Conservation (phyloP, 2,797 vertebrate genomes). For the Gymnoscopelus microlampas region DNA sequence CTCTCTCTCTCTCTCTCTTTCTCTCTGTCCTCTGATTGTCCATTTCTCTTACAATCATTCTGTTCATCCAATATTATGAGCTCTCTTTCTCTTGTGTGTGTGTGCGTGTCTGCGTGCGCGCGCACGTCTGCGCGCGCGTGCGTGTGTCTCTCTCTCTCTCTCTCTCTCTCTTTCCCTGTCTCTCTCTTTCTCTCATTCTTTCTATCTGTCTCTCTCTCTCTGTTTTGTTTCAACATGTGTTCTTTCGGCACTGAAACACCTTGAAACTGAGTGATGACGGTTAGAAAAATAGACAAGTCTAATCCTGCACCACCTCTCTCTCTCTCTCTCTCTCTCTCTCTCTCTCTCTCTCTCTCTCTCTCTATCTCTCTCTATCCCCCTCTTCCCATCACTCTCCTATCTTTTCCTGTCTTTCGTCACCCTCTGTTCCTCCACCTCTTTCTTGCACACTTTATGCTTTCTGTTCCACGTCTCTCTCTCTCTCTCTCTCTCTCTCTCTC, state of each 20-base stretch:
- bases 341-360: constrained; percentile 1
- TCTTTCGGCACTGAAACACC: constrained; percentile 6
- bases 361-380: not conserved
- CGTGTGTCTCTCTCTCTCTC: not conserved
- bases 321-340: constrained; percentile 25
- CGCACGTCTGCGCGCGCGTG: too few species aligned
- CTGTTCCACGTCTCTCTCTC: not conserved
- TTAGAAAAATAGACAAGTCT: constrained; percentile 65
- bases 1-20: not conserved
- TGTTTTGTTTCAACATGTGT: not conserved
- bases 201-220: constrained; percentile 31
- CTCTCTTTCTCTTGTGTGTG: not conserved
- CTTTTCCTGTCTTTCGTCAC: too few species aligned
- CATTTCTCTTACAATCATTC: not conserved
- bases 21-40: not conserved
- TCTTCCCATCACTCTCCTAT: not conserved
- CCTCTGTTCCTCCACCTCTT: too few species aligned
- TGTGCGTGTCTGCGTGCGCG: too few species aligned
- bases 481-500: constrained; percentile 52
- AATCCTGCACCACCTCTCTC: constrained; percentile 53
- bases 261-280: constrained; percentile 21
- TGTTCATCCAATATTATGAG: not conserved
- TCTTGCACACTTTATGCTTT: too few species aligned
- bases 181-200: not conserved
- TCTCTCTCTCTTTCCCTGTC: not conserved